Percentiles rank a stretch among this genome's conserved stretches.
Evolutionary conservation across 2,113 vertebrate genomes (phyloP).

Genomic region (Paramisgurnus dabryanus): DNA sequence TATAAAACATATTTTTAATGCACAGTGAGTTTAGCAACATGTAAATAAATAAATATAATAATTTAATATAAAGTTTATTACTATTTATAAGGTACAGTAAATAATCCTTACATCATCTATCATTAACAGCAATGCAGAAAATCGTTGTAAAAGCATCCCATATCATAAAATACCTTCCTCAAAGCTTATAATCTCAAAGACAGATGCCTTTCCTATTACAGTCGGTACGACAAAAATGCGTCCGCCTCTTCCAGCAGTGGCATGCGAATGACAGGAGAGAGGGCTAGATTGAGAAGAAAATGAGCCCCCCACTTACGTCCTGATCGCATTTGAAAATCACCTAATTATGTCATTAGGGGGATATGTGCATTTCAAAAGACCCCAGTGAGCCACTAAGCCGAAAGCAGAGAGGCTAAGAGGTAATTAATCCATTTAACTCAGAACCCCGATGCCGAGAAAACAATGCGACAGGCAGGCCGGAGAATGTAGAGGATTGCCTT

Average conservation of each 20-base stretch:
- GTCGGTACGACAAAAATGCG: slow-evolving; percentile 29
- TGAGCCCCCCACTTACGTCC: slow-evolving; percentile 77
- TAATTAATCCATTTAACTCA: slow-evolving; percentile 93
- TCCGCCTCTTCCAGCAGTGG: slow-evolving; percentile 50
- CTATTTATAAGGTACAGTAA: too few species aligned
- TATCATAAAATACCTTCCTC: slow-evolving; percentile 15
- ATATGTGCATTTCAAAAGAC: slow-evolving; percentile 80
- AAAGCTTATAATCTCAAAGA: slow-evolving; percentile 7
- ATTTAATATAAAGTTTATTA: too few species aligned
- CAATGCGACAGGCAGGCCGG: slow-evolving; percentile 71
- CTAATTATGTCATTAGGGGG: slow-evolving; percentile 96
- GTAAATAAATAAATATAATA: too few species aligned
- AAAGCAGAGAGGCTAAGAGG: slow-evolving; percentile 85
- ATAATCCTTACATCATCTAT: too few species aligned
- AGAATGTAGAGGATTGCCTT: slow-evolving; percentile 83
- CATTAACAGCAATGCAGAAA: too few species aligned
- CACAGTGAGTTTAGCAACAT: too few species aligned
- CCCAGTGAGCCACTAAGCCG: slow-evolving; percentile 80
- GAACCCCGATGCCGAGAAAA: slow-evolving; percentile 75
- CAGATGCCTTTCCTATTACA: slow-evolving; percentile 11
- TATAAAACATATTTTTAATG: too few species aligned
- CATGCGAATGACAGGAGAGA: slow-evolving; percentile 64
- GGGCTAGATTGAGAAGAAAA: slow-evolving; percentile 72
- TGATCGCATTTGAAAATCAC: slow-evolving; percentile 81
- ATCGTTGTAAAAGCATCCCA: neutral